phyloP scores from a whole-genome alignment of 2,888 invertebrate genomes.

The Timema cristinae region DNA sequence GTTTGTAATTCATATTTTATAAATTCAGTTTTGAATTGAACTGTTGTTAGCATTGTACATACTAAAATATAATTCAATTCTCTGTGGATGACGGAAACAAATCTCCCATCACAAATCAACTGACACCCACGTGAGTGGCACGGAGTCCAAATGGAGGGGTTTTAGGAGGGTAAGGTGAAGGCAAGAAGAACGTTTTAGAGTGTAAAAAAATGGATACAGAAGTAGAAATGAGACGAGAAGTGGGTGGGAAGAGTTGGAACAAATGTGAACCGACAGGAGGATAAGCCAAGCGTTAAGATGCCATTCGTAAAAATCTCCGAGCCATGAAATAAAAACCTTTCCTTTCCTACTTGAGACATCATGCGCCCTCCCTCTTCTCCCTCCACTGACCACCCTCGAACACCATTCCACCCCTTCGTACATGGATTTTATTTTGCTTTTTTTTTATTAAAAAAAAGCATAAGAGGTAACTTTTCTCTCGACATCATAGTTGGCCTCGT shows the following conservation, averaged over 20 bases:
- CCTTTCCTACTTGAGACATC: constrained; percentile 20
- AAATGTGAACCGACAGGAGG: constrained; percentile 24
- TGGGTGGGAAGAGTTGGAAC: constrained; percentile 13
- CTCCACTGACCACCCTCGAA: background rate
- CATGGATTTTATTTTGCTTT: no score
- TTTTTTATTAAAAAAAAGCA: background rate
- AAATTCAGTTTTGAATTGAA: no score
- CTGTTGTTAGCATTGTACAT: no score
- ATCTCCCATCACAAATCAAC: no score
- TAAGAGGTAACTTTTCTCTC: constrained; percentile 14
- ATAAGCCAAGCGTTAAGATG: constrained; percentile 26
- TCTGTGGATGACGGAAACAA: no score
- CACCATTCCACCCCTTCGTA: constrained; percentile 12
- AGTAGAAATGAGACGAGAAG: background rate
- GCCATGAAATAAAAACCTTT: constrained; percentile 26
- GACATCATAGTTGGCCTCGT: constrained; percentile 14
- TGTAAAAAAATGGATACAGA: constrained; percentile 18
- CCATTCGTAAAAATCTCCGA: constrained; percentile 27
- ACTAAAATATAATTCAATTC: no score
- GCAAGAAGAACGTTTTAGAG: background rate
- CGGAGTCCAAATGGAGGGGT: no score
- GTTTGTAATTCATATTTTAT: no score
- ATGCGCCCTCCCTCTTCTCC: constrained; percentile 11
- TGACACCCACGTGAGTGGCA: no score
- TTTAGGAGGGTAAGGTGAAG: no score